Base-by-base conservation (phyloP, 2,888 invertebrate genomes). In the Eilema caniola region DNA sequence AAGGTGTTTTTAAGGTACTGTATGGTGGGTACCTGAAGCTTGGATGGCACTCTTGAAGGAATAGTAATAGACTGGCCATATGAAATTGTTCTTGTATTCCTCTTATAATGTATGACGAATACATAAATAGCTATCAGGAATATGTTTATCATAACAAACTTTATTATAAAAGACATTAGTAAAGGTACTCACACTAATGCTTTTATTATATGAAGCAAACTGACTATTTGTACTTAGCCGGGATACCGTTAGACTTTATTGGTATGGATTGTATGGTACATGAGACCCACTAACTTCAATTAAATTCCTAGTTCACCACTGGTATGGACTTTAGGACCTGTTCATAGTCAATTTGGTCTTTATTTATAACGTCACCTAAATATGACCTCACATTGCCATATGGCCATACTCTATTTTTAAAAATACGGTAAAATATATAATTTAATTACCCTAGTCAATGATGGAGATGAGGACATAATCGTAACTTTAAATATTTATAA, bases 171-270 rank as follows among this genome's bases (percentile, higher is more conserved):
- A 56, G n/a, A 31, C 53, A 65, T 53, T 23, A 23, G 31, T 62
- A 23, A 12, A 33, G 8, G 62, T 20, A 14, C 20, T 64, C 47
- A 65, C 12, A 33, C 53, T 56, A 14, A n/a, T 53, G n/a, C 8
- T 65, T 53, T 33, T 24, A 31, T 57, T 65, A 37, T 37, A 31
- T 57, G 66, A 66, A 66, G 66, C 66, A 66, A 66, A 66, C 66
- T 66, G 65, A 56, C 64, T n/a, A n/a, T 12, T 31, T n/a, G 12
- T 53, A 16, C 4, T 12, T 14, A 28, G 1, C 31, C 12, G 23
- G 31, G 12, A 56, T 56, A 33, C n/a, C 2, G 10, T 20, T 10
- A 31, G 31, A 31, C 16, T n/a, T 20, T 11, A 31, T n/a, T 61
- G 28, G 2, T 31, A 28, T 33, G 10, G 25, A 25, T 31, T 14